These are phyloP conservation scores for Eriosoma lanigerum DNA, from an alignment of 1,140 invertebrate genomes.

Conservation along the genomic window DNA sequence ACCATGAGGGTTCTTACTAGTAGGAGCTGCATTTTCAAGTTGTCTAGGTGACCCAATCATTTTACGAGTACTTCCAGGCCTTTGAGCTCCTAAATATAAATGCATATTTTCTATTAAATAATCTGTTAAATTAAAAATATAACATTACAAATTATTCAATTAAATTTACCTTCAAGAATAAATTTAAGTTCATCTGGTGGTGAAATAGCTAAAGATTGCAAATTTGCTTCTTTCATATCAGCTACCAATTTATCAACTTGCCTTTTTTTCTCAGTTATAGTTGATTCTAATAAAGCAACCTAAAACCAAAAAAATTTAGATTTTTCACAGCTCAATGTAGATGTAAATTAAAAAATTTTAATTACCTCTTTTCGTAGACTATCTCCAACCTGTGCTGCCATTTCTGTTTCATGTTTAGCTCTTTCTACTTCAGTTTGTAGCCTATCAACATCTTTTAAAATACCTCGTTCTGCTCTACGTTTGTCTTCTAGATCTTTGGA, in stretches of 20 bases:
- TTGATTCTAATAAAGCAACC: conserved; percentile 72
- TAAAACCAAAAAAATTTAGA: conserved; percentile 55
- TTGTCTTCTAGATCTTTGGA: conserved; percentile 65
- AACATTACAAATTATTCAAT: background rate
- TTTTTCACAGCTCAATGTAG: background rate
- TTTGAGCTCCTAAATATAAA: conserved; percentile 68
- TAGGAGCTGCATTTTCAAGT: conserved; percentile 88
- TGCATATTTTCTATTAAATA: background rate
- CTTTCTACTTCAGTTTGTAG: conserved; percentile 80
- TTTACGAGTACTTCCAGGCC: conserved; percentile 81
- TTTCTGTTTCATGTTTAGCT: conserved; percentile 77
- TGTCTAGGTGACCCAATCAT: conserved; percentile 89
- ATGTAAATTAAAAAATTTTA: background rate
- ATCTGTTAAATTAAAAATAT: background rate
- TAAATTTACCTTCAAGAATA: conserved; percentile 69
- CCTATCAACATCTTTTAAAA: conserved; percentile 76
- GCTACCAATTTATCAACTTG: conserved; percentile 81
- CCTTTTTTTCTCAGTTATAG: conserved; percentile 81
- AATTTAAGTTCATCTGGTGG: conserved; percentile 77
- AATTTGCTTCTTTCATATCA: conserved; percentile 89
- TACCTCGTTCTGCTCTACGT: conserved; percentile 73
- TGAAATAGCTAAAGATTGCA: conserved; percentile 81
- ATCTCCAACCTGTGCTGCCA: conserved; percentile 77
- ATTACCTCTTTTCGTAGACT: conserved; percentile 74
- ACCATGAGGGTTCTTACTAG: conserved; percentile 92